phyloP scores from a whole-genome alignment of 2,888 invertebrate genomes.

The Andrena fulva region DNA sequence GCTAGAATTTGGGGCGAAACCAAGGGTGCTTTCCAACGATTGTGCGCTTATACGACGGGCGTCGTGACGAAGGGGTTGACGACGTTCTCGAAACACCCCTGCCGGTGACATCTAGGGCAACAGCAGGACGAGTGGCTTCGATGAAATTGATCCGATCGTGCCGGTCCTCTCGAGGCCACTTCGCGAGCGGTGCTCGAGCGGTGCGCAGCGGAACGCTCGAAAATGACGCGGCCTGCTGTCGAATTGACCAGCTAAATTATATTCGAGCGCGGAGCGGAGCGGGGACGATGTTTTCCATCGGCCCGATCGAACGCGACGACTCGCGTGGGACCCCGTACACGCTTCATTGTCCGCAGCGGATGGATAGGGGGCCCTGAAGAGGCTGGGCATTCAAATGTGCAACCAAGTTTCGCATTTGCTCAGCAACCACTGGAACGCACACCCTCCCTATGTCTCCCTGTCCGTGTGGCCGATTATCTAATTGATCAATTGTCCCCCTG shows the following conservation, averaged over 20 bases:
- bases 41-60: conserved; percentile 15
- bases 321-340: conserved; percentile 58
- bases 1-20: background rate
- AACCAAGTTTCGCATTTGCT: conserved; percentile 72
- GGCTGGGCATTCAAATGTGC: conserved; percentile 76
- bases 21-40: conserved; percentile 21
- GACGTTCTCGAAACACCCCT: conserved; percentile 44
- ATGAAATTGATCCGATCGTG: conserved; percentile 69
- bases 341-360: conserved; percentile 62
- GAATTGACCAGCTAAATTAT: conserved; percentile 63
- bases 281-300: conserved; percentile 60
- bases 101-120: conserved; percentile 67
- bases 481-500: conserved; percentile 69
- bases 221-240: conserved; percentile 56
- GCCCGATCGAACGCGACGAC: conserved; percentile 36
- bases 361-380: conserved; percentile 71
- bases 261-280: conserved; percentile 19
- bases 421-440: conserved; percentile 57
- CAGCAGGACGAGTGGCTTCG: conserved; percentile 45
- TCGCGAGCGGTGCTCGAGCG: conserved; percentile 36
- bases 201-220: conserved; percentile 47
- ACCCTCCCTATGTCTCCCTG: conserved; percentile 25
- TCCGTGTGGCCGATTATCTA: conserved; percentile 67
- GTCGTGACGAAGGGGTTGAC: conserved; percentile 36
- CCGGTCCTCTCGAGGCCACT: conserved; percentile 68